A percentile compares a stretch with the other conserved stretches of the same genome.
phyloP scores from a whole-genome alignment of 2,113 vertebrate species.

The Noturus placidus region DNA sequence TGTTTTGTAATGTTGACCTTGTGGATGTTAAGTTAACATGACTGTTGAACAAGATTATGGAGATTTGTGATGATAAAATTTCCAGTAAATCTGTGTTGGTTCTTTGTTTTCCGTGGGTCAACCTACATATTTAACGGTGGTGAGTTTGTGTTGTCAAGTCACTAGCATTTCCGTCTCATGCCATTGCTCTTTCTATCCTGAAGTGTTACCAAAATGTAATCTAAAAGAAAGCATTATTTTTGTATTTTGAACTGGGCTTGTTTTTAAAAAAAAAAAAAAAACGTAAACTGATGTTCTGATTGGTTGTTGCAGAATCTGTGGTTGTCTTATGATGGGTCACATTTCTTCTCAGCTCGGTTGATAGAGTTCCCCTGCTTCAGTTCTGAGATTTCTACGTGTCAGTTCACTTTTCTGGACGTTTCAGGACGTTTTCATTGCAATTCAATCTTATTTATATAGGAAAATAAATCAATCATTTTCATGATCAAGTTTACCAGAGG shows the following conservation, averaged over 20 bases:
- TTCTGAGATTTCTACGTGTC: background rate
- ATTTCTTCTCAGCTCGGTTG: slow-evolving; percentile 65
- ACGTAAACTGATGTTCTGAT: slow-evolving; percentile 69
- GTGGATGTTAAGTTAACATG: slow-evolving; percentile 58
- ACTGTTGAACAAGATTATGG: slow-evolving; percentile 53
- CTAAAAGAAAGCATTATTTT: slow-evolving; percentile 77
- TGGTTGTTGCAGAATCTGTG: slow-evolving; percentile 63
- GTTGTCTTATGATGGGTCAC: slow-evolving; percentile 64
- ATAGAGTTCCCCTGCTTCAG: slow-evolving; percentile 56
- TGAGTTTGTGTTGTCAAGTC: slow-evolving; percentile 66
- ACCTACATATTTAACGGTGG: slow-evolving; percentile 62
- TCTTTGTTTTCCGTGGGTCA: slow-evolving; percentile 54
- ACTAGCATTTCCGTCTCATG: slow-evolving; percentile 65
- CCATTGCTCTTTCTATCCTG: slow-evolving; percentile 67
- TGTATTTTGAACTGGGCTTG: slow-evolving; percentile 77
- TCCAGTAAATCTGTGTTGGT: slow-evolving; percentile 62
- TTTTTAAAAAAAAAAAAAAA: slow-evolving; percentile 61
- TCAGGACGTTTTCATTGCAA: background rate
- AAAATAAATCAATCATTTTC: slow-evolving; percentile 30
- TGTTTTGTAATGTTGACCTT: slow-evolving; percentile 51
- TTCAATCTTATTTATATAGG: slow-evolving; percentile 17
- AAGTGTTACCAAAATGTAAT: slow-evolving; percentile 80
- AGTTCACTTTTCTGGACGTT: slow-evolving; percentile 2
- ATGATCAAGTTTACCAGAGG: slow-evolving; percentile 49
- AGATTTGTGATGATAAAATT: slow-evolving; percentile 49